Conservation (phyloP, 2,113 vertebrate species). For the Caretta caretta region DNA sequence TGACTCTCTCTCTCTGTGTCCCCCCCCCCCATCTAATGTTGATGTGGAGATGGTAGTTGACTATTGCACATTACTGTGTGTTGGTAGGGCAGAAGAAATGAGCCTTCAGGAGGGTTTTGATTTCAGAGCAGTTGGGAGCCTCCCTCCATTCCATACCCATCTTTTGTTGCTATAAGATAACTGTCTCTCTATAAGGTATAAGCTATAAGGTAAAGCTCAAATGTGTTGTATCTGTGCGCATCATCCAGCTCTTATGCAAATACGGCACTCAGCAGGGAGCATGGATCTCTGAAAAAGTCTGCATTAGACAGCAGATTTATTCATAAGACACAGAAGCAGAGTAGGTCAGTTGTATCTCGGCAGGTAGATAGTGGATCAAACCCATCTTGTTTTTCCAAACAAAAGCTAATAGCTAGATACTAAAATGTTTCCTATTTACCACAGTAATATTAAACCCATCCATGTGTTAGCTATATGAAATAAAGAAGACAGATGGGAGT, state of each 20-base stretch:
- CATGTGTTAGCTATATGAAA: neutral
- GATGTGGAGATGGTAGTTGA: neutral
- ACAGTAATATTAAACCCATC: neutral
- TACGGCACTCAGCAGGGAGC: neutral
- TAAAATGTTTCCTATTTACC: neutral
- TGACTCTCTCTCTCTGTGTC: too few species aligned
- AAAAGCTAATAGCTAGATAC: neutral
- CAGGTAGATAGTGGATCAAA: neutral
- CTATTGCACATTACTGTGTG: neutral
- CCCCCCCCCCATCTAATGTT: neutral
- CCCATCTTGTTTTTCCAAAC: neutral
- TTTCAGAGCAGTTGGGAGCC: neutral
- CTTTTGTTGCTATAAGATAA: fast-evolving
- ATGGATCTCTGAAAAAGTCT: neutral
- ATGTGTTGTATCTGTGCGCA: neutral
- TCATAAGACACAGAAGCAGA: neutral
- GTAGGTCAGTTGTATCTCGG: neutral
- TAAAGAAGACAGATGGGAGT: neutral
- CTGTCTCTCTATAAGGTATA: neutral
- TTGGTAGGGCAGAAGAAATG: neutral
- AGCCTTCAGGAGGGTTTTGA: neutral
- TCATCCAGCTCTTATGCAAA: neutral
- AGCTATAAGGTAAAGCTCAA: neutral
- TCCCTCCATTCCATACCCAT: neutral
- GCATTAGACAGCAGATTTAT: neutral